phyloP scores from a whole-genome alignment of 2,888 invertebrate genomes.

The Fissipunctia ypsillon region DNA sequence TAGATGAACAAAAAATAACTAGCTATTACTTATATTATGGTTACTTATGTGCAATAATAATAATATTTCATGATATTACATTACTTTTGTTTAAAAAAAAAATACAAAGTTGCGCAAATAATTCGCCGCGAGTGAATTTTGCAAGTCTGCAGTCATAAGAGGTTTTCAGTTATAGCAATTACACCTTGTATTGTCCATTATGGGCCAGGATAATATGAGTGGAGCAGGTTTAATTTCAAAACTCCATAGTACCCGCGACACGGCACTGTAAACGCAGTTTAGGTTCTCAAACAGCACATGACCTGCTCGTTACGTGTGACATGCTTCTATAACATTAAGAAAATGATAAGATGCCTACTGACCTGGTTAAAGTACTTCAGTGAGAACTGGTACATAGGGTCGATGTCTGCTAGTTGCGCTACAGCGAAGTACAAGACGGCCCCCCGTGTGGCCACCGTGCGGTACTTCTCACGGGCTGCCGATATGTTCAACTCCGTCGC shows the following conservation, averaged over 20 bases:
- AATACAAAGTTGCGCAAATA: no score
- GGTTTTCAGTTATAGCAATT: no score
- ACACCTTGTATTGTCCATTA: no score
- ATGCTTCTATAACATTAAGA: neutral
- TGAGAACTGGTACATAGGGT: constrained; percentile 99
- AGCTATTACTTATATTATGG: no score
- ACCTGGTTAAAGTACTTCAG: constrained; percentile 94
- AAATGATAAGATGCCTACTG: neutral
- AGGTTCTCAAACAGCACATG: neutral
- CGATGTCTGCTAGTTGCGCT: constrained; percentile 96
- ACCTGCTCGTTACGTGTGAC: constrained; percentile 5
- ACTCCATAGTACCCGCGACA: neutral
- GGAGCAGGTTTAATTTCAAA: neutral
- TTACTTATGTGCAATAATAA: no score
- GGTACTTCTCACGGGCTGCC: constrained; percentile 96
- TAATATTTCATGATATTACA: no score
- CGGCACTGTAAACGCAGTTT: neutral
- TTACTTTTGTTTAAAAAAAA: no score
- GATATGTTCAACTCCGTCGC: constrained; percentile 96
- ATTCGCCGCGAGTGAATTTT: no score
- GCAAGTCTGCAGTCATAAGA: no score
- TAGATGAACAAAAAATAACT: no score
- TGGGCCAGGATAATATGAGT: no score
- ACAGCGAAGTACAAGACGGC: constrained; percentile 98
- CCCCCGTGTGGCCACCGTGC: constrained; percentile 96